Base-by-base conservation (phyloP, 2,113 vertebrate genomes). In the Rhinopomastus cyanomelas region DNA sequence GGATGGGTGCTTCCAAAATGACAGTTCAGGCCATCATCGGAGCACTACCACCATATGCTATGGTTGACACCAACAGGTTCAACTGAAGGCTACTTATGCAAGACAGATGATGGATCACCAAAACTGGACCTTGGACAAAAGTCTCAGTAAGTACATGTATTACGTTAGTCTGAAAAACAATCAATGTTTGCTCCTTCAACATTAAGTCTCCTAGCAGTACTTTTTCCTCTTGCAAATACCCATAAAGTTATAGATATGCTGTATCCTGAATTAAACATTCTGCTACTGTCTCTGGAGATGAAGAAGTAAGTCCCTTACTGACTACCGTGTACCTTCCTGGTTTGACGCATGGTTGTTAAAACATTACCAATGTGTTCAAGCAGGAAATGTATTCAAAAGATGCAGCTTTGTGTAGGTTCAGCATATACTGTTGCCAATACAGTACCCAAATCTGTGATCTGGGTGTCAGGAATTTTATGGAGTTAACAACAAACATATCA, bases 1-100 rank as follows among this genome's bases (percentile, higher is more conserved):
- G 56, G 59, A 39, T 1, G 1, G 39, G 36, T 1, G 1, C 21
- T 67, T 61, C 52, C 9, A 6, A 36, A 42, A n/a, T 2, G 21
- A 72, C 19, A 46, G 9, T 6, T 49, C 18, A 20, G 69, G 62
- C 52, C 55, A 29, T 1, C 53, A 11, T 8, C 16, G 21, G 30
- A 75, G 48, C 30, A 8, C 11, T 27, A 25, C 22, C 48, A 77
- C 56, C 20, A 20, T 0, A 1, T 3, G 16, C 49, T 39, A 7
- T 3, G 25, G 42, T 8, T 85, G 34, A 34, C 34, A 53, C 23
- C 61, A 29, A 32, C 11, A 56, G 21, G 7, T 9, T 49, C 84
- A 44, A 8, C 42, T 83, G 6, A 39, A 16, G 6, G 25, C 64
- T 16, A 6, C 11, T 26, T 65, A 22, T 16, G 20, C 48, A 79